These are phyloP conservation scores for Lithosia quadra DNA, from an alignment of 2,888 invertebrate genomes.

Conservation along the genomic window DNA sequence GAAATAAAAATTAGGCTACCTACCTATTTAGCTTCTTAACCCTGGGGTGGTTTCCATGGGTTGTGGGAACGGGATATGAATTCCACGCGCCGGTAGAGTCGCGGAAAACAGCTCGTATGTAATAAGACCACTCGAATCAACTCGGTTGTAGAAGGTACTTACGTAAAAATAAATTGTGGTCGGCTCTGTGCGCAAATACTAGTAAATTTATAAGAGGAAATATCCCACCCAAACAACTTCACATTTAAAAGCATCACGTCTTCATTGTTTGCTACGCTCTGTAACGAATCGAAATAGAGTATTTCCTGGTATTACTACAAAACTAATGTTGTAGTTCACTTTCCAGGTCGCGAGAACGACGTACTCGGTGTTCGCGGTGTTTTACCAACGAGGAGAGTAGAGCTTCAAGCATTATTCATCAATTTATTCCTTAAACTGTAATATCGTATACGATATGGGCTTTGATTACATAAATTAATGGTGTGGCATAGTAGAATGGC, in stretches of 20 bases:
- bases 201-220: conserved; percentile 1
- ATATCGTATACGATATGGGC: not conserved
- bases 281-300: not conserved
- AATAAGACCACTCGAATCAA: not conserved
- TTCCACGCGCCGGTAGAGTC: no score
- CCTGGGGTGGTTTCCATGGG: no score
- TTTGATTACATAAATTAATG: no score
- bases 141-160: not conserved
- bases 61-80: no score
- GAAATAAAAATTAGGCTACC: no score
- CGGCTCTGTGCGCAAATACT: not conserved
- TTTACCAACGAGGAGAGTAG: conserved; percentile 71
- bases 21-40: no score
- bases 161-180: not conserved
- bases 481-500: not conserved
- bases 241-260: conserved; percentile 1
- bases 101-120: no score
- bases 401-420: not conserved
- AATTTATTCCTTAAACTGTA: not conserved
- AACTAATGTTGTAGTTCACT: conserved; percentile 7
- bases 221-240: not conserved
- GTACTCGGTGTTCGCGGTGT: conserved; percentile 80
- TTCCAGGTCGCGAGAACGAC: conserved; percentile 79
- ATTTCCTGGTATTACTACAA: not conserved
- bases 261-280: not conserved